Percentiles rank a stretch among this genome's conserved stretches.
Evolutionary conservation across 2,797 vertebrate species (phyloP).

Genomic region (Lateolabrax maculatus): DNA sequence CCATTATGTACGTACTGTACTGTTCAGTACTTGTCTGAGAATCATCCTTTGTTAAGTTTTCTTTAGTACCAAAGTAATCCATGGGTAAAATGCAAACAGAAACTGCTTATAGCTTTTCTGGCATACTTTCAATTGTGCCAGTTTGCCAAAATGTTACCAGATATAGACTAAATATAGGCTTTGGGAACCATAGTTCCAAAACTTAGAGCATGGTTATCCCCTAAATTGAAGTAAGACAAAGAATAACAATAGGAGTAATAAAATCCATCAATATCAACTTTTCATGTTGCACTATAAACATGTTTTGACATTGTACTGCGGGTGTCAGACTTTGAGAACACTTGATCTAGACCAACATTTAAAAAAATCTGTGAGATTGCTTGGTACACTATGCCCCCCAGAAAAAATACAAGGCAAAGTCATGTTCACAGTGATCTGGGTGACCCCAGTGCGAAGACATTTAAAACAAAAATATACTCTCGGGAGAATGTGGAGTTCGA

Average conservation of each 20-base stretch:
- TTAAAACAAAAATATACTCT: not conserved
- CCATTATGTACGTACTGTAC: no score
- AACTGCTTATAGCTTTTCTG: not conserved
- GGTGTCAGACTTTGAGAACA: not conserved
- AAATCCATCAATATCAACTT: not conserved
- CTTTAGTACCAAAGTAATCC: no score
- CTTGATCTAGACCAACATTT: not conserved
- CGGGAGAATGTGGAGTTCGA: not conserved
- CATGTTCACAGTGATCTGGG: constrained; percentile 7
- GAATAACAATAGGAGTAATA: not conserved
- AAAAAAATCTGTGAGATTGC: not conserved
- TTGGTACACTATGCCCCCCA: not conserved
- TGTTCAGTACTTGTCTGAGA: no score
- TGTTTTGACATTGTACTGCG: not conserved
- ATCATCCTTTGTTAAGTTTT: no score
- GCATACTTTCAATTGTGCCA: not conserved
- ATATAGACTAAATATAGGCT: not conserved
- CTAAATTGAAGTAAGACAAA: not conserved
- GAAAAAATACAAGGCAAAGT: not conserved
- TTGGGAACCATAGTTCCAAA: not conserved
- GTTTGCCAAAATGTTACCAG: not conserved
- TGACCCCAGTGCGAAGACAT: not conserved
- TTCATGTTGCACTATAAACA: not conserved
- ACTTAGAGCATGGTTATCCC: no score
- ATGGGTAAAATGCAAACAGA: no score